Conservation (phyloP, 53 echinoderm and acorn worm species). For the Mesocentrotus franciscanus region DNA sequence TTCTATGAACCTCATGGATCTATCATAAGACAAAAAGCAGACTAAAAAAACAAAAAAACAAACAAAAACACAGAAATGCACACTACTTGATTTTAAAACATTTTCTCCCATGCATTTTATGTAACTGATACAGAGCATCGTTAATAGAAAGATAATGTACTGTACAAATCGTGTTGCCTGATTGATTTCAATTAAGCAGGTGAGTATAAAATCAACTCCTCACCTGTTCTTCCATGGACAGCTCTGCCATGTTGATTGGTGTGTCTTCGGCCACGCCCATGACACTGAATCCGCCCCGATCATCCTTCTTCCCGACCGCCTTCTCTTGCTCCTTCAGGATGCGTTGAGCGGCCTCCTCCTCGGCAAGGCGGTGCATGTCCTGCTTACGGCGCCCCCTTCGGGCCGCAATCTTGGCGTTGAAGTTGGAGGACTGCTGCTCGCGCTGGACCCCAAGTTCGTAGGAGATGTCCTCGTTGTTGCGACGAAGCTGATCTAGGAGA, state of each 20-base stretch:
- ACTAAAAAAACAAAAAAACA: too few species aligned
- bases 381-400: slow-evolving; percentile 76
- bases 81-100: too few species aligned
- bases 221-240: slow-evolving; percentile 98
- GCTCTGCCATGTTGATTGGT: slow-evolving; percentile 76
- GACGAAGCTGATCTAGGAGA: slow-evolving; percentile 88
- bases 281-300: slow-evolving; percentile 64
- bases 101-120: too few species aligned
- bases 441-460: slow-evolving; percentile 85
- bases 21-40: too few species aligned
- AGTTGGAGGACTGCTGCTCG: slow-evolving; percentile 83
- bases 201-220: neutral
- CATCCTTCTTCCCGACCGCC: slow-evolving; percentile 73
- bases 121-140: too few species aligned
- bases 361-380: slow-evolving; percentile 80
- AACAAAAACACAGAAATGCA: too few species aligned
- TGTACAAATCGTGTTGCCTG: too few species aligned
- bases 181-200: too few species aligned
- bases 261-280: slow-evolving; percentile 75
- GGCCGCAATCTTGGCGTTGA: slow-evolving; percentile 83
- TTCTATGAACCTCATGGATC: too few species aligned
- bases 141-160: too few species aligned
- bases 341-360: slow-evolving; percentile 86
- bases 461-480: slow-evolving; percentile 85
- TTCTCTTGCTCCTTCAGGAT: slow-evolving; percentile 91